Percentiles rank a stretch among this genome's conserved stretches.
phyloP scores from a whole-genome alignment of 2,888 invertebrate genomes.

The Serrognathus titanus region DNA sequence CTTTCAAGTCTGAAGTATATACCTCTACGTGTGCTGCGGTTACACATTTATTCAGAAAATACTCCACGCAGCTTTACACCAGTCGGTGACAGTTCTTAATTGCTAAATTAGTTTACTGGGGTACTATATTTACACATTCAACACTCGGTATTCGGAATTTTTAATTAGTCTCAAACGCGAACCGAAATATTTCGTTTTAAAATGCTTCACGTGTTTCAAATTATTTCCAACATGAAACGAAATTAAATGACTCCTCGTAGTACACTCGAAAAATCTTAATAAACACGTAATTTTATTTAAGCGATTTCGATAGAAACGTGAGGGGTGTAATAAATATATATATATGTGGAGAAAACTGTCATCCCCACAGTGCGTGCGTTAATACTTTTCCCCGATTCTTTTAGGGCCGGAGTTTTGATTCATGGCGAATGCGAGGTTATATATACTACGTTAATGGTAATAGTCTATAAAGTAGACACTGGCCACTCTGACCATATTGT shows the following conservation, averaged over 20 bases:
- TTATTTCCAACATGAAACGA: background rate
- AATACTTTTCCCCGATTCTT: slow-evolving; percentile 1
- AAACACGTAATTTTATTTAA: too few species aligned
- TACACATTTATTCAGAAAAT: slow-evolving; percentile 10
- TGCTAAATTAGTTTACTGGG: slow-evolving; percentile 6
- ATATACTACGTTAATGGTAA: slow-evolving; percentile 32
- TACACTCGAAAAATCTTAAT: too few species aligned
- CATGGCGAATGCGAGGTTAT: slow-evolving; percentile 26
- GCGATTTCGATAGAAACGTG: too few species aligned
- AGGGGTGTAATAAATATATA: too few species aligned
- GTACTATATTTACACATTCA: background rate
- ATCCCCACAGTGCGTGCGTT: too few species aligned
- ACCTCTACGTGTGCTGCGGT: slow-evolving; percentile 4
- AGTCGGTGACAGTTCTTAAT: slow-evolving; percentile 8
- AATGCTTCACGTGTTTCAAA: background rate
- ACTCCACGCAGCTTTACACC: slow-evolving; percentile 1
- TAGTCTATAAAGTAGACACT: slow-evolving; percentile 32
- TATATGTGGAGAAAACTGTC: too few species aligned
- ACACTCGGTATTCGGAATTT: background rate
- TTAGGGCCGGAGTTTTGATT: slow-evolving; percentile 24
- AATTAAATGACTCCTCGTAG: too few species aligned
- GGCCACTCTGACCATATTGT: slow-evolving; percentile 29
- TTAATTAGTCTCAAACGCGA: background rate
- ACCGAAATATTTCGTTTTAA: background rate
- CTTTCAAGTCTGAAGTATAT: slow-evolving; percentile 9